Evolutionary conservation across 2,888 invertebrate genomes (phyloP).

Genomic region (Lysandra coridon): DNA sequence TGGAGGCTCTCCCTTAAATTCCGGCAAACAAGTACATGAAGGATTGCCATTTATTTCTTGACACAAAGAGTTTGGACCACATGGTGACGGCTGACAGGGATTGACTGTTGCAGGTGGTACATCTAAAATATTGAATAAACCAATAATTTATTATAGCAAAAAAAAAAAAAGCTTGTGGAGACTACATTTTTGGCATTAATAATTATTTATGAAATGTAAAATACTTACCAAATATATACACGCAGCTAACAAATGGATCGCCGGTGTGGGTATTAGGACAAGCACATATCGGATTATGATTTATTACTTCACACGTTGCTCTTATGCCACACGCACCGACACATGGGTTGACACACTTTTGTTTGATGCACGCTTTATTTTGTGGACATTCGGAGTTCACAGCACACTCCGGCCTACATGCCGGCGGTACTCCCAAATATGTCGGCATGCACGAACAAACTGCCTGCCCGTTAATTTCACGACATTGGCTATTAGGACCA

Average conservation of each 20-base stretch:
- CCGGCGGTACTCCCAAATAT: conserved; percentile 86
- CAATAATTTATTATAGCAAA: neutral
- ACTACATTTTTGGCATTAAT: neutral
- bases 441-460: conserved; percentile 87
- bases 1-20: conserved; percentile 86
- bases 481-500: conserved; percentile 86
- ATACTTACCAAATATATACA: conserved; percentile 59
- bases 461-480: conserved; percentile 82
- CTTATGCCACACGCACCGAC: conserved; percentile 84
- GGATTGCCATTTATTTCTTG: conserved; percentile 84
- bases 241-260: conserved; percentile 83
- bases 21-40: conserved; percentile 86
- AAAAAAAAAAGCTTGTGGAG: neutral
- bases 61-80: conserved; percentile 89
- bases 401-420: conserved; percentile 87
- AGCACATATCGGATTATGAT: conserved; percentile 87
- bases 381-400: conserved; percentile 85
- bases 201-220: neutral
- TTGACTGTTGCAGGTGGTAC: conserved; percentile 64
- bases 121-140: conserved; percentile 44
- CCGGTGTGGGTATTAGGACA: conserved; percentile 85
- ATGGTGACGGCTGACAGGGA: conserved; percentile 89
- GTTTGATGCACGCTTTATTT: conserved; percentile 85
- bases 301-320: conserved; percentile 83
- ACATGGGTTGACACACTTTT: conserved; percentile 87